These are phyloP conservation scores for Andrena chrysosceles DNA, from an alignment of 2,888 invertebrate genomes.

Conservation along the genomic window DNA sequence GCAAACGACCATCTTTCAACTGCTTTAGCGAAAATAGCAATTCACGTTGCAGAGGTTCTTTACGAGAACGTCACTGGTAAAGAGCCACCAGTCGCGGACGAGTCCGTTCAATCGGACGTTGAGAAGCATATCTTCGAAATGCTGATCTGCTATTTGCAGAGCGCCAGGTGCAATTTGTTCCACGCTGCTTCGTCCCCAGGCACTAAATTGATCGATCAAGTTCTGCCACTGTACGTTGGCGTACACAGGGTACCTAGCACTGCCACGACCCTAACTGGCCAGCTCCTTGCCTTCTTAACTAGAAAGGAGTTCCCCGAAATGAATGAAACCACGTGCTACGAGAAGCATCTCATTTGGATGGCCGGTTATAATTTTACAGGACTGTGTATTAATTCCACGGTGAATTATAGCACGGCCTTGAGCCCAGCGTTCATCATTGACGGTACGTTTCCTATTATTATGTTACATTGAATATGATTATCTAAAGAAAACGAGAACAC, in stretches of 20 bases:
- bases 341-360: constrained; percentile 86
- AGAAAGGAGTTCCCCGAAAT: constrained; percentile 85
- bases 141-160: constrained; percentile 91
- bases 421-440: constrained; percentile 93
- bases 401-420: constrained; percentile 90
- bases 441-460: constrained; percentile 84
- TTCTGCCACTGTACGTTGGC: constrained; percentile 88
- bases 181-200: constrained; percentile 87
- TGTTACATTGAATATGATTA: not conserved
- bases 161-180: constrained; percentile 90
- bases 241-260: constrained; percentile 86
- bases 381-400: constrained; percentile 90
- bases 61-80: constrained; percentile 87
- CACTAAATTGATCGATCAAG: constrained; percentile 83
- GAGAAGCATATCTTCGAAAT: constrained; percentile 86
- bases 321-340: constrained; percentile 85
- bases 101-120: constrained; percentile 52
- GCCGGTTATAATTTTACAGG: constrained; percentile 89
- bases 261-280: constrained; percentile 87
- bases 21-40: constrained; percentile 89
- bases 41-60: constrained; percentile 88
- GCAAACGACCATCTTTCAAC: constrained; percentile 58
- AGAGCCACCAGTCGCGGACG: constrained; percentile 76
- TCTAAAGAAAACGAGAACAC: constrained; percentile 7
- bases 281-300: constrained; percentile 88